Conservation (phyloP, 2,888 invertebrate species). For the Meteorus cinctellus region DNA sequence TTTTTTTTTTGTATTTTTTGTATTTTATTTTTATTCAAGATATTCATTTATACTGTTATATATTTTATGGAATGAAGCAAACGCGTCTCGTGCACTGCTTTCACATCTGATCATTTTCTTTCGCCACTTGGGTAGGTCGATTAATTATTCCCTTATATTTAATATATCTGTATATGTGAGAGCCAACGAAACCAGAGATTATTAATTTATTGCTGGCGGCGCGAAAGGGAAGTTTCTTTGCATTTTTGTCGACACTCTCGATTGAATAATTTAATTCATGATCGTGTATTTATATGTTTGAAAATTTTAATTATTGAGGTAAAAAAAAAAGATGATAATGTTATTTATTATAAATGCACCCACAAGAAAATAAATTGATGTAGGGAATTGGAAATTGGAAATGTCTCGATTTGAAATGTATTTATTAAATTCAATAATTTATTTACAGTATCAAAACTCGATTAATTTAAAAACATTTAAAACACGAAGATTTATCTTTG, state of each 20-base stretch:
- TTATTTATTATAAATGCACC: too few species aligned
- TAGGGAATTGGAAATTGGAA: too few species aligned
- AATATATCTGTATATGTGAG: slow-evolving; percentile 9
- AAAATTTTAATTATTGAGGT: too few species aligned
- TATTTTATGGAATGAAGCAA: slow-evolving; percentile 6
- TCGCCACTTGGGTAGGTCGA: slow-evolving; percentile 39
- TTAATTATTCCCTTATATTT: slow-evolving; percentile 41
- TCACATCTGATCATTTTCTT: slow-evolving; percentile 47
- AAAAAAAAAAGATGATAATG: too few species aligned
- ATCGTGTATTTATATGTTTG: background rate
- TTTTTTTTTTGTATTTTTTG: background rate
- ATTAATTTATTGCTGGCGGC: slow-evolving; percentile 43
- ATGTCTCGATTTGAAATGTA: too few species aligned
- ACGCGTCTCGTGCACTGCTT: slow-evolving; percentile 31
- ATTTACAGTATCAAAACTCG: too few species aligned
- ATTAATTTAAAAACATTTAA: too few species aligned
- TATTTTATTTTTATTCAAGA: background rate
- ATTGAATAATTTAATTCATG: slow-evolving; percentile 33
- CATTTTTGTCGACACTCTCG: slow-evolving; percentile 39
- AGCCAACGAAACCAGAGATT: slow-evolving; percentile 30
- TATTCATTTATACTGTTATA: background rate
- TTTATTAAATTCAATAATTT: too few species aligned
- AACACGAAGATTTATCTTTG: too few species aligned
- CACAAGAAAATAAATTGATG: too few species aligned
- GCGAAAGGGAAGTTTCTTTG: slow-evolving; percentile 39